Percentiles rank a stretch among this genome's conserved stretches.
phyloP scores from a whole-genome alignment of 1,140 invertebrate genomes.

The Caerostris extrusa region DNA sequence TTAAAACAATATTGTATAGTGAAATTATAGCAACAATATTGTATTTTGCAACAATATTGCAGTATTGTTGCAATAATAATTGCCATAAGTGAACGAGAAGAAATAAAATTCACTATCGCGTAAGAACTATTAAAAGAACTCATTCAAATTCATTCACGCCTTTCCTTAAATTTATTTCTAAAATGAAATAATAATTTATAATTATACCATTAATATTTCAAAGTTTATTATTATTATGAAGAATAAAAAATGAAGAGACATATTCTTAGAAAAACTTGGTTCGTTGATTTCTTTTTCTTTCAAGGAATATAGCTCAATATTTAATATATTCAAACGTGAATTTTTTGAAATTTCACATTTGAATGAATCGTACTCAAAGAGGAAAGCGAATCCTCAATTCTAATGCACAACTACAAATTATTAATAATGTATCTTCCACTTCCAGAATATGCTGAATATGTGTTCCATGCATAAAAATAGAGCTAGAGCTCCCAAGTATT shows the following conservation, averaged over 20 bases:
- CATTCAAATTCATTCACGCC: no score
- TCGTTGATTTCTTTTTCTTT: neutral
- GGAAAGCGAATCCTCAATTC: conserved; percentile 27
- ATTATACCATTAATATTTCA: no score
- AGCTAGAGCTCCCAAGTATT: neutral
- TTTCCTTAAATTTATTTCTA: no score
- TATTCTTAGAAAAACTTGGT: neutral
- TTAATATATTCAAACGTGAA: conserved; percentile 33
- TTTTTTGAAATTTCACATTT: conserved; percentile 23
- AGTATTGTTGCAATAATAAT: no score
- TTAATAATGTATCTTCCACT: conserved; percentile 55
- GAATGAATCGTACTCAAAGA: conserved; percentile 25
- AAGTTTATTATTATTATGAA: no score
- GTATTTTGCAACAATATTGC: no score
- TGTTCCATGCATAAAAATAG: conserved; percentile 40
- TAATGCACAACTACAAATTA: conserved; percentile 33
- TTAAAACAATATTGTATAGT: no score
- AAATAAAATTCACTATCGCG: no score
- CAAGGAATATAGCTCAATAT: neutral
- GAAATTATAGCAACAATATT: no score
- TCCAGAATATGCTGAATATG: conserved; percentile 47
- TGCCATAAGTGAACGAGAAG: no score
- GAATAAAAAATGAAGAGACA: neutral
- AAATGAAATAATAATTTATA: no score
- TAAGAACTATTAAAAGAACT: no score